phyloP scores from a whole-genome alignment of 2,113 vertebrate genomes.

The Oriolus oriolus region DNA sequence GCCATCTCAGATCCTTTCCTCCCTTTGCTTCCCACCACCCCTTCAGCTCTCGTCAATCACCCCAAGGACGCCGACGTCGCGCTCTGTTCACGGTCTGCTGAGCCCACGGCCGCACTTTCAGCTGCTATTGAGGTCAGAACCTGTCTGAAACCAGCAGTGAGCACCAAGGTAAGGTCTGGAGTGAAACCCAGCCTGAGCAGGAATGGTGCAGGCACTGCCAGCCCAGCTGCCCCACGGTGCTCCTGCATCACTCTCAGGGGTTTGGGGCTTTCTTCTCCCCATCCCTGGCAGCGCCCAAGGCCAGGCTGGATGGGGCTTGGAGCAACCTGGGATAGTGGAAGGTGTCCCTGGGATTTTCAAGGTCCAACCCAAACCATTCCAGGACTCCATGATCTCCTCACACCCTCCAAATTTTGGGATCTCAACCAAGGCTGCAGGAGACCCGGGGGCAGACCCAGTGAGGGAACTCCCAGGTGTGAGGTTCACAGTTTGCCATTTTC shows the following conservation, averaged over 20 bases:
- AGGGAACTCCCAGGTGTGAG: neutral
- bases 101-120: neutral
- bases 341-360: neutral
- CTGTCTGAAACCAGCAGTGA: neutral
- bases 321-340: neutral
- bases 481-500: neutral
- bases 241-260: neutral
- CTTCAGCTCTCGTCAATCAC: neutral
- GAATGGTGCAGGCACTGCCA: neutral
- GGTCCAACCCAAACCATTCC: neutral
- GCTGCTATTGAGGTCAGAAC: neutral
- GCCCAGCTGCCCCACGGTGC: neutral
- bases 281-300: neutral
- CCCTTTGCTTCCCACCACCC: neutral
- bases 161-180: neutral
- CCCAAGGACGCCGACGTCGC: fast-evolving
- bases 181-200: neutral
- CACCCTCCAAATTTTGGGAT: too few relatives aligned
- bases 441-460: fast-evolving
- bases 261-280: neutral
- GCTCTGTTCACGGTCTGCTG: neutral
- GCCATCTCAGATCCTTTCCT: neutral
- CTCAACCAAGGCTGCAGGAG: neutral
- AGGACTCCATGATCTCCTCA: neutral
- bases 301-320: neutral